Percentiles rank a stretch among this genome's conserved stretches.
These are phyloP conservation scores for Solenodon paradoxus DNA, from an alignment of 2,113 vertebrate species.

Conservation along the genomic window DNA sequence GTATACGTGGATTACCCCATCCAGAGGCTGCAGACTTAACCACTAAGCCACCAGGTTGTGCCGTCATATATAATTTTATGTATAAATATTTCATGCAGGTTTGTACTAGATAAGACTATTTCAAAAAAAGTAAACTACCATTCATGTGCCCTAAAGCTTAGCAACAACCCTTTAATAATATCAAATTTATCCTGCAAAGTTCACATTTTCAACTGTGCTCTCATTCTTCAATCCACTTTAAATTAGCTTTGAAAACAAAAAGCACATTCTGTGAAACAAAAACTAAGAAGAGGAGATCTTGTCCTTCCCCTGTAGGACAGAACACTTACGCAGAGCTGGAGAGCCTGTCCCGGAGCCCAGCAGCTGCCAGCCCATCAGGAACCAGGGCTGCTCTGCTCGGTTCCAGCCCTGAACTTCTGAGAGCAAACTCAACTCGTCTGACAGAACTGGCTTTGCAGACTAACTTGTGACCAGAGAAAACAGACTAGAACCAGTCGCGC, in stretches of 20 bases:
- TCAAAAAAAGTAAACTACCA: not conserved
- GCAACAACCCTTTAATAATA: rapidly evolving
- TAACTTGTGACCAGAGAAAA: not conserved
- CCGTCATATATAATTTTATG: too few species aligned
- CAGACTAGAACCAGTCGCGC: rapidly evolving
- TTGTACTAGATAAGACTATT: not conserved
- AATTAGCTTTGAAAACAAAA: not conserved
- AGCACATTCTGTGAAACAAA: not conserved
- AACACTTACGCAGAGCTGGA: too few species aligned
- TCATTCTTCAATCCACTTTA: not conserved
- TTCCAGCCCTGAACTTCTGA: rapidly evolving
- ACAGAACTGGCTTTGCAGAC: not conserved
- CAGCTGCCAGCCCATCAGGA: not conserved
- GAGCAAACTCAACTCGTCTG: not conserved
- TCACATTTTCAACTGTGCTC: not conserved
- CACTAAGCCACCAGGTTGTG: too few species aligned
- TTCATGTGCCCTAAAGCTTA: not conserved
- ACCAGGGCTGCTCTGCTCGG: not conserved
- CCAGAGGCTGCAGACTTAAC: too few species aligned
- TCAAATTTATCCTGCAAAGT: not conserved
- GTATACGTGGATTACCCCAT: too few species aligned
- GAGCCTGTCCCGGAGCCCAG: too few species aligned
- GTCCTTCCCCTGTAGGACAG: not conserved
- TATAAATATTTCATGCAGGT: not conserved
- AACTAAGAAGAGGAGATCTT: not conserved